Base-by-base conservation (phyloP, 2,888 invertebrate genomes). In the Ichneumoninae sp. region DNA sequence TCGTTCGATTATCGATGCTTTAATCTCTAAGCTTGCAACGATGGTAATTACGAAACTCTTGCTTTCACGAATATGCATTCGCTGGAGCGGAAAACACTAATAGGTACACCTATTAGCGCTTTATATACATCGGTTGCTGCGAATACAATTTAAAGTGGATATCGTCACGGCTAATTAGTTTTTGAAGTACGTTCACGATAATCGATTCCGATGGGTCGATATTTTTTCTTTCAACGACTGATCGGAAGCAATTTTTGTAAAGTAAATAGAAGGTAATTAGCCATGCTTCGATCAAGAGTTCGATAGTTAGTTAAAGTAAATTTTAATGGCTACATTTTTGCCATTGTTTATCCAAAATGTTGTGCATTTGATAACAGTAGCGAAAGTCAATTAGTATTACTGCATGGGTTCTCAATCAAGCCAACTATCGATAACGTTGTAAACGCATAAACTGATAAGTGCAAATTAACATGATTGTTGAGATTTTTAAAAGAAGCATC, bases 1-100 rank as follows among this genome's bases (percentile, higher is more conserved):
- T 54, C 50, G 76, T 26, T 81, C 57, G 40, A 47, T 69, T 60
- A 83, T 83, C 83, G 44, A 8, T 44, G 8, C 63, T 52, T 47
- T 54, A 68, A 65, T 74, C 77, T 84, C 36, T 8, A 50, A 70
- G 40, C 68, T 65, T 30, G 19, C 50, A 73, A 65, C 60, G 63
- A 63, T 63, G 50, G 6, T 76, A 71, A 33, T 81, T 81, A 73
- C 47, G 71, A 78, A 68, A 68, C 22, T 13, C 1, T 50, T 8
- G 19, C 4, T 22, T 26, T 50, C n/a, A 52, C 40, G 26, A 54
- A n/a, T 50, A 54, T 52, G 33, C 63, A 63, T 63, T 63, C 26
- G 30, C 3, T 5, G 13, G 30, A 33, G 7, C 13, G 30, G 33
- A 16, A 33, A 33, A 33, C 1, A n/a, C 33, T 30, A 16, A 63